phyloP scores from a whole-genome alignment of 2,797 vertebrate genomes.

The Propithecus deckenii region DNA sequence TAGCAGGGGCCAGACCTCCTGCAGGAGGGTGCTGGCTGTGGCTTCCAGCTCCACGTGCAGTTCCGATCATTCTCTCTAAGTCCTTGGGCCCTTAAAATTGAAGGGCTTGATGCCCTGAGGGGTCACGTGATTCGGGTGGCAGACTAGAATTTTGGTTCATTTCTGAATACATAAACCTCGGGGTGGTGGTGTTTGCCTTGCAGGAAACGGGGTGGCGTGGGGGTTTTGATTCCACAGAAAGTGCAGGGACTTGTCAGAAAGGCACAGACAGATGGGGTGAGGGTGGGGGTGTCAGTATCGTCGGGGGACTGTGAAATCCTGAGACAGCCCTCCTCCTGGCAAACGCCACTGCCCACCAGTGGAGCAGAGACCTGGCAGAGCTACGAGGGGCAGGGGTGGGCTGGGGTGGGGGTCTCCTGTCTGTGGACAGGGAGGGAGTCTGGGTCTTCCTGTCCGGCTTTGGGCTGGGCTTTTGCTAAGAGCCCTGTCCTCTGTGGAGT shows the following conservation, averaged over 20 bases:
- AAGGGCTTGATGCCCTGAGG: background rate
- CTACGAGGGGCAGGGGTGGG: background rate
- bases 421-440: background rate
- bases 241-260: background rate
- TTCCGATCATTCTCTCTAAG: background rate
- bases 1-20: background rate
- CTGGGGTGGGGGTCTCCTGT: background rate
- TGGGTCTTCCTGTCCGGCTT: background rate
- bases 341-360: background rate
- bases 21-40: background rate
- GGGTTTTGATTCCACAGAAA: background rate
- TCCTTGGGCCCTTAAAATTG: background rate
- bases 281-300: too few species aligned
- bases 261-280: background rate
- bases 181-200: background rate
- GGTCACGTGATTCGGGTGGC: background rate
- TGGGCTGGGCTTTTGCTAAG: background rate
- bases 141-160: background rate
- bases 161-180: background rate
- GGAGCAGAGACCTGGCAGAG: background rate
- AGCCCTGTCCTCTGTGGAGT: background rate
- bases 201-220: background rate
- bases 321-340: background rate
- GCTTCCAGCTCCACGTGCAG: background rate
- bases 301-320: background rate